Base-by-base conservation (phyloP, 2,888 invertebrate species). In the Euzophera pinguis region DNA sequence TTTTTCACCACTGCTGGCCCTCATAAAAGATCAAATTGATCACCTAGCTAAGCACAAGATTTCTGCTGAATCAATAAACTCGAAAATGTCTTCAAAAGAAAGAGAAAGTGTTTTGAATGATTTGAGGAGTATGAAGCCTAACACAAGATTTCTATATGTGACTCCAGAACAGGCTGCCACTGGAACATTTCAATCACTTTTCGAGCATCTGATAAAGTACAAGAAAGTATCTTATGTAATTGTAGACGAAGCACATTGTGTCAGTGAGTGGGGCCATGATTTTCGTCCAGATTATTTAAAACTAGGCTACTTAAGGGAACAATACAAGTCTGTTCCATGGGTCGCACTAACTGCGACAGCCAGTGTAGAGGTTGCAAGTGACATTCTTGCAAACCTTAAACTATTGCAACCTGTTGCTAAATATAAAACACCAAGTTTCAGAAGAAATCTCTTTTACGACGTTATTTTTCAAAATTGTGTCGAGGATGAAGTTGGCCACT, bases 201-300 rank as follows among this genome's bases (percentile, higher is more conserved):
- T 96, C 56, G 91, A 92, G 17, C 92, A 93, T 65, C 84, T 98
- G 62, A 85, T 93, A 52, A 94, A 94, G 67, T 93, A 93, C 69
- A 93, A 95, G 52, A 94, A 96, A 73, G 84, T 99, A 3, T 95
- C 96, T 0, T 98, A 97, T 79, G 93, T 99, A 66, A 95, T 98
- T 16, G 95, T 99, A 9, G 99, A 99, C 84, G 99, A 99, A 89
- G 98, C 98, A 1, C 98, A 98, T 84, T 98, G 98, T 88, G 97
- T 99, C 0, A 98, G 98, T 68, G 96, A 99, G 70, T 99, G 99
- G 99, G 99, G 99, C 0, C 99, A 99, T 84, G 99, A 99, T 82
- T 99, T 99, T 79, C 92, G 98, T 6, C 98, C 98, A 0, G 97
- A 98, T 81, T 99, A 99, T 79, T 91, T 99, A 16, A 97, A 97